Conservation (phyloP, 2,888 invertebrate genomes). For the Conomelus anceps region DNA sequence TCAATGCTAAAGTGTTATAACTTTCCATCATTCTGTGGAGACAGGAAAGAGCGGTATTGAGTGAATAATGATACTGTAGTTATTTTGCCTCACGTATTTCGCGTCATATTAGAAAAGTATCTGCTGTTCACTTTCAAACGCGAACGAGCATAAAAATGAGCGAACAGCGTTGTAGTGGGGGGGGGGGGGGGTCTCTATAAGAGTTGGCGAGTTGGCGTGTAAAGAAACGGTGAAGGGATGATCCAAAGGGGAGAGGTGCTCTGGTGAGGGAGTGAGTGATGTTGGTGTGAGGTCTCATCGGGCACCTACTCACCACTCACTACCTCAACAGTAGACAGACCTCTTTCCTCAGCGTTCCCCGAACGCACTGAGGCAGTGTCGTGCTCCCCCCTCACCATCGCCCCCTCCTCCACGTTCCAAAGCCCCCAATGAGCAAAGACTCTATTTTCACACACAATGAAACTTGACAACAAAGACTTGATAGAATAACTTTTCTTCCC, state of each 20-base stretch:
- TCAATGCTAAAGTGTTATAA: too few relatives aligned
- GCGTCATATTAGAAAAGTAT: neutral
- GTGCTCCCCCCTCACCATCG: neutral
- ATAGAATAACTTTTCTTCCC: slow-evolving; percentile 33
- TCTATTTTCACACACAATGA: slow-evolving; percentile 28
- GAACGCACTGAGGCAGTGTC: neutral
- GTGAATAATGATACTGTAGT: neutral
- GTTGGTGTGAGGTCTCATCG: slow-evolving; percentile 10
- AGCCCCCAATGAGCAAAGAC: slow-evolving; percentile 20
- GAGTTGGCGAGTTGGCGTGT: neutral
- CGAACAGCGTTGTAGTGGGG: neutral
- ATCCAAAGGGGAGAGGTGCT: neutral
- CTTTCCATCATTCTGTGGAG: neutral
- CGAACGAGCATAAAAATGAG: neutral
- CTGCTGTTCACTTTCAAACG: neutral
- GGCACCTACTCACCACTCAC: neutral
- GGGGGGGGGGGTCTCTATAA: neutral
- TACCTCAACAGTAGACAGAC: too few relatives aligned
- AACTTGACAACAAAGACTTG: slow-evolving; percentile 28
- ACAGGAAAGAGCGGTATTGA: neutral
- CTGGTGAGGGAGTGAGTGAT: neutral
- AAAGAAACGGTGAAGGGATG: neutral
- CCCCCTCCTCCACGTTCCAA: neutral
- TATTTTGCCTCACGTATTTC: neutral
- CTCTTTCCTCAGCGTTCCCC: neutral